phyloP scores from a whole-genome alignment of 2,113 vertebrate species.

The Perognathus longimembris region DNA sequence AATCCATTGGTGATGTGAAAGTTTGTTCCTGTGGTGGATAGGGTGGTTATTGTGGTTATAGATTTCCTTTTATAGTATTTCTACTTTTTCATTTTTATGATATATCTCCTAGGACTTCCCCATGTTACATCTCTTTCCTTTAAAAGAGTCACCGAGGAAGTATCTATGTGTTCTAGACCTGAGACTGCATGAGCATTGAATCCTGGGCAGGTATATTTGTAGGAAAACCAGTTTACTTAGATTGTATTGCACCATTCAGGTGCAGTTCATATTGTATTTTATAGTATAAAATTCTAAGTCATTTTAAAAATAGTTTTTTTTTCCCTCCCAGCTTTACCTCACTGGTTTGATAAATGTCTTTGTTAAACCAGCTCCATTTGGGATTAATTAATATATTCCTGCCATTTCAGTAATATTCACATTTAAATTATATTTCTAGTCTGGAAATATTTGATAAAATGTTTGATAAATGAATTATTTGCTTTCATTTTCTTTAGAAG shows the following conservation, averaged over 20 bases:
- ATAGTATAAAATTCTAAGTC: conserved; percentile 1
- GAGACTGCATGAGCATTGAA: not conserved
- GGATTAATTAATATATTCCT: not conserved
- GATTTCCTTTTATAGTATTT: not conserved
- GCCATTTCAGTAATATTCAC: not conserved
- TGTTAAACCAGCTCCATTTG: not conserved
- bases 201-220: not conserved
- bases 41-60: not conserved
- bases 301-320: not conserved
- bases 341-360: conserved; percentile 29
- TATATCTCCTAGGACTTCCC: not conserved
- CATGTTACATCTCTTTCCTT: not conserved
- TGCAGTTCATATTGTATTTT: not conserved
- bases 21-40: not conserved
- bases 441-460: not conserved
- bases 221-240: not conserved
- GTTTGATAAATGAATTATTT: not conserved
- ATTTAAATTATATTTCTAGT: not conserved
- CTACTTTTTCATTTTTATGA: conserved; percentile 9
- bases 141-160: not conserved
- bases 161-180: too few relatives aligned
- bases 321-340: not conserved
- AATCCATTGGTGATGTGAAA: not conserved
- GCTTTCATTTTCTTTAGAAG: conserved; percentile 17
- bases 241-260: not conserved